phyloP scores from a whole-genome alignment of 2,797 vertebrate genomes.

The Psittacula derbiana region DNA sequence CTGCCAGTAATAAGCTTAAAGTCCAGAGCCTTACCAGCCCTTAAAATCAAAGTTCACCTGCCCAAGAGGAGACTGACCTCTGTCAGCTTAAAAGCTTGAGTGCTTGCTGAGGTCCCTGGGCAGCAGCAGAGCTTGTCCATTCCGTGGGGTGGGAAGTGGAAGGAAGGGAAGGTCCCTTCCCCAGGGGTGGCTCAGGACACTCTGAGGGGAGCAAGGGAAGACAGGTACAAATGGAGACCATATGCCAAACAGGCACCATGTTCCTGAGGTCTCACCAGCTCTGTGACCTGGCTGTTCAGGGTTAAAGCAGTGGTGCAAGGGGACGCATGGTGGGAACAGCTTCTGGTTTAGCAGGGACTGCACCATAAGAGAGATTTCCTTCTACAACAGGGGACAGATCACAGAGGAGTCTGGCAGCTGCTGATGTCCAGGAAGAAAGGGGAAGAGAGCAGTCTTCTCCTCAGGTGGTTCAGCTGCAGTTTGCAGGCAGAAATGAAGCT shows the following conservation, averaged over 20 bases:
- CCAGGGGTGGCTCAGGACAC: not conserved
- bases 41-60: not conserved
- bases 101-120: fast-evolving
- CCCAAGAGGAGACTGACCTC: not conserved
- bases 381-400: not conserved
- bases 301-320: not conserved
- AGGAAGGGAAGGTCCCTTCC: not conserved
- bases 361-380: not conserved
- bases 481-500: not conserved
- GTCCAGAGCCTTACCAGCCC: not conserved
- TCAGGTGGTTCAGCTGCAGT: not conserved
- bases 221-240: not conserved
- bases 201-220: not conserved
- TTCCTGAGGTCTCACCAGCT: not conserved
- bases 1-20: not conserved
- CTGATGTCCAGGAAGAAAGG: not conserved
- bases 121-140: not conserved
- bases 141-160: not conserved
- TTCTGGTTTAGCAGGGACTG: not conserved
- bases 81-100: not conserved
- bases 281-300: not conserved
- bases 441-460: not conserved
- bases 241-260: not conserved
- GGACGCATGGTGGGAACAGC: not conserved
- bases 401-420: not conserved